Evolutionary conservation across 1,140 invertebrate genomes (phyloP), one percentile per base, ranked within the genome.

Genomic region (Psilanteris sp.): DNA sequence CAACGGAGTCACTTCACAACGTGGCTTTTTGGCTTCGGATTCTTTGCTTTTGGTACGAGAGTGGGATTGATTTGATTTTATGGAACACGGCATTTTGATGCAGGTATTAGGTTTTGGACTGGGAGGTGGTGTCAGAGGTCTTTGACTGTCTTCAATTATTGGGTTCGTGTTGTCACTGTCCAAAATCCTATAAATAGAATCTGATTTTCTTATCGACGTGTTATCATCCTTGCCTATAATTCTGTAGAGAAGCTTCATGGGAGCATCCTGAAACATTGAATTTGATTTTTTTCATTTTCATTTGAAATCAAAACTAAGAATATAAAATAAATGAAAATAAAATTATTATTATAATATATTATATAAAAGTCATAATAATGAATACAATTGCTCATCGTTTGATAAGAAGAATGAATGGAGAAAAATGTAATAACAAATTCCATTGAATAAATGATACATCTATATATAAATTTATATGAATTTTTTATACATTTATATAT

Each of bases 1-100:
- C 0, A 87, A 79, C 0, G 86, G 86, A 0, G 84, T 85, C 6
- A 87, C 86, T 50, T 86, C 83, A 50, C 86, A 87, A 3, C 83
- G 83, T 0, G 86, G 85, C 18, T 87, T 87, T 44, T 85, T 86
- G 5, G 78, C 37, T 43, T 85, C 83, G 3, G 61, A 52, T 20
- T 83, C 82, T 39, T 85, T 84, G 22, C 52, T 77, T 3, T 54
- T 73, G 6, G 29, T 77, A 0, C 70, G 36, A 10, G 67, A 52
- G 10, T 62, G 57, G 1, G 77, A 20, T 10, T 67, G 68, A 24
- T 34, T 77, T 15, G 50, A 20, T 37, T 74, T 78, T 36, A 61
- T 10, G 18, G 61, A 41, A 46, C 24, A 70, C 6, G 66, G 36
- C 34, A 72, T 43, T 37, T 82, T 79, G 7, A 70, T 71, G 24